Evolutionary conservation across 1,140 invertebrate genomes (phyloP), one percentile per base, ranked within the genome.

Genomic region (Drosophila ambigua): DNA sequence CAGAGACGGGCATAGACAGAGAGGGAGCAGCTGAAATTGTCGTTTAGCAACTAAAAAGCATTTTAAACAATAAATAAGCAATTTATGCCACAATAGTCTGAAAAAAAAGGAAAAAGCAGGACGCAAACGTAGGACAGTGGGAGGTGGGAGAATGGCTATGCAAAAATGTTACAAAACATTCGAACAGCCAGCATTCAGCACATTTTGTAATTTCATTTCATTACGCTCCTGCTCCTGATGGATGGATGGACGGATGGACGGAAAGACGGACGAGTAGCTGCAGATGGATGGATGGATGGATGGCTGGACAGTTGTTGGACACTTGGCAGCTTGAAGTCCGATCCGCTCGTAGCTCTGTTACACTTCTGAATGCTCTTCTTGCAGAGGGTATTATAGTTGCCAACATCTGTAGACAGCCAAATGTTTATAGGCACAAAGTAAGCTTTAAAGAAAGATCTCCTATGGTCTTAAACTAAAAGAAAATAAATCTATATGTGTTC

Each of bases 41-140:
- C 72, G 79, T 76, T 87, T 69, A 69, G 66, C 66, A 69, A 61
- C 74, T 74, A 77, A 83, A 74, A 79, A 74, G 61, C 73, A 81
- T 78, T 83, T 85, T 87, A 79, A 87, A 87, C 83, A 87, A 87
- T 88, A 87, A 87, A 87, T 87, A 88, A 78, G 71, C 83, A 88
- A 87, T 88, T 87, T 87, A 87, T 76, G 72, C 52, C 57, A 64
- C 79, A 79, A 73, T 55, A 64, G 35, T 35, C 31, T 11, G 11
- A 9, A 4, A 39, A 13, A 39, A 13, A 39, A 39, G 13, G 26
- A 5, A 5, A 11, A 13, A 39, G 11, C 4, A 39, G n/a, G 7
- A 6, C 20, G 45, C 9, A 9, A 24, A 13, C 16, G 57, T 23
- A 24, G 45, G 50, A 15, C 41, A 49, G 55, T 35, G 44, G 61